Evolutionary conservation across 2,888 invertebrate genomes (phyloP).

Genomic region (Hecatera dysodea): DNA sequence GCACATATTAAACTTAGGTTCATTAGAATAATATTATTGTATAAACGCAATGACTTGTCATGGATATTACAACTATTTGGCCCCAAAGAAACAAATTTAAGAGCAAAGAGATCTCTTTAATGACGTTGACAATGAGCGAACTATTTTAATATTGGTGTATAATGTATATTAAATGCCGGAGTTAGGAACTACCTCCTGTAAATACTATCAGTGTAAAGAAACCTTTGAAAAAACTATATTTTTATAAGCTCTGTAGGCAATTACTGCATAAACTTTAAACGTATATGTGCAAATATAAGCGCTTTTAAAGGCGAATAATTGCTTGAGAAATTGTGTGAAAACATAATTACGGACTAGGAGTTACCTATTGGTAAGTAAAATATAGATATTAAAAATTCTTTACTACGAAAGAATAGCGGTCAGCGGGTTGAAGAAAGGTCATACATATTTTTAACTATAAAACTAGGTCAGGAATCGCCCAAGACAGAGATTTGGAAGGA

Average conservation of each 20-base stretch:
- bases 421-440: slow-evolving; percentile 23
- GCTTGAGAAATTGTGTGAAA: slow-evolving; percentile 40
- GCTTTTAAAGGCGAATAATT: slow-evolving; percentile 54
- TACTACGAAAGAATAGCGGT: slow-evolving; percentile 13
- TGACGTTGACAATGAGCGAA: slow-evolving; percentile 65
- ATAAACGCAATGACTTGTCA: slow-evolving; percentile 87
- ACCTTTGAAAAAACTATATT: slow-evolving; percentile 34
- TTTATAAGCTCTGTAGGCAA: slow-evolving; percentile 50
- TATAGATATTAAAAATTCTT: slow-evolving; percentile 40
- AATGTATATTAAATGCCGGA: slow-evolving; percentile 74
- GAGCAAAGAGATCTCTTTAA: slow-evolving; percentile 81
- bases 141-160: slow-evolving; percentile 65
- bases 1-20: slow-evolving; percentile 61
- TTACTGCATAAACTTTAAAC: slow-evolving; percentile 43
- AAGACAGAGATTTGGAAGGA: too few relatives aligned
- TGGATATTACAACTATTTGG: slow-evolving; percentile 89
- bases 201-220: slow-evolving; percentile 38
- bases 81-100: slow-evolving; percentile 87
- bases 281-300: slow-evolving; percentile 49
- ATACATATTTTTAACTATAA: too few relatives aligned
- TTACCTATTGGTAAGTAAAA: slow-evolving; percentile 47
- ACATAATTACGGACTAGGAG: slow-evolving; percentile 60
- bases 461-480: too few relatives aligned
- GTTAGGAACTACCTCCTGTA: slow-evolving; percentile 74
- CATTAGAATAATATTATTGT: slow-evolving; percentile 66